phyloP scores from a whole-genome alignment of 2,797 vertebrate genomes.

The Xenops minutus region DNA sequence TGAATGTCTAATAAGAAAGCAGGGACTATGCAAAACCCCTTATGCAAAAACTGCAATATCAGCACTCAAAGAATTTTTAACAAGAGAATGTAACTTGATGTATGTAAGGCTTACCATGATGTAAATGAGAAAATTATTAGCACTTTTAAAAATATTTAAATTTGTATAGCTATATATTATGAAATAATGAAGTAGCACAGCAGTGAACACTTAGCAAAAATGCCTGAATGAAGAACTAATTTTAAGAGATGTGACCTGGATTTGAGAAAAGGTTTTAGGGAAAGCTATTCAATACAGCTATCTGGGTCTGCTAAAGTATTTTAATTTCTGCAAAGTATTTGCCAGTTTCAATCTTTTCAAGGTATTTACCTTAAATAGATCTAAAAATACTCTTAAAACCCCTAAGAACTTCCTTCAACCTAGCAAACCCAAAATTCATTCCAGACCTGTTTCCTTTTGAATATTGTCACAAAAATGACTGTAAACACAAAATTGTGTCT shows the following conservation, averaged over 20 bases:
- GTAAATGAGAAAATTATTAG: background rate
- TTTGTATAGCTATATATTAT: background rate
- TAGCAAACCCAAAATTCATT: background rate
- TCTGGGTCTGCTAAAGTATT: background rate
- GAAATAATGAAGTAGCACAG: background rate
- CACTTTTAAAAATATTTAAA: background rate
- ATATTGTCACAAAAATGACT: background rate
- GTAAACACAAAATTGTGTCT: background rate
- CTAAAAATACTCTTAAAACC: background rate
- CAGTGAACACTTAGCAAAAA: background rate
- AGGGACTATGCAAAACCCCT: fast-evolving
- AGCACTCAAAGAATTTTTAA: background rate
- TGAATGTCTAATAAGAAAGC: background rate
- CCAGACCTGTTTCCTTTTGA: background rate
- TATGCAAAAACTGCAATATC: background rate
- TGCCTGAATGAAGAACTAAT: background rate
- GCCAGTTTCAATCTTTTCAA: background rate
- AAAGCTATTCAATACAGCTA: background rate
- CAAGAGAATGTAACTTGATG: background rate
- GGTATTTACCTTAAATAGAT: background rate
- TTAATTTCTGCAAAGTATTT: background rate
- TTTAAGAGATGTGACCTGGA: background rate
- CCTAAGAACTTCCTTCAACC: background rate
- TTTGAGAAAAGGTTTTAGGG: background rate
- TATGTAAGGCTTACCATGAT: background rate